These are phyloP conservation scores for Machimus atricapillus DNA, from an alignment of 2,888 invertebrate genomes.

Conservation along the genomic window DNA sequence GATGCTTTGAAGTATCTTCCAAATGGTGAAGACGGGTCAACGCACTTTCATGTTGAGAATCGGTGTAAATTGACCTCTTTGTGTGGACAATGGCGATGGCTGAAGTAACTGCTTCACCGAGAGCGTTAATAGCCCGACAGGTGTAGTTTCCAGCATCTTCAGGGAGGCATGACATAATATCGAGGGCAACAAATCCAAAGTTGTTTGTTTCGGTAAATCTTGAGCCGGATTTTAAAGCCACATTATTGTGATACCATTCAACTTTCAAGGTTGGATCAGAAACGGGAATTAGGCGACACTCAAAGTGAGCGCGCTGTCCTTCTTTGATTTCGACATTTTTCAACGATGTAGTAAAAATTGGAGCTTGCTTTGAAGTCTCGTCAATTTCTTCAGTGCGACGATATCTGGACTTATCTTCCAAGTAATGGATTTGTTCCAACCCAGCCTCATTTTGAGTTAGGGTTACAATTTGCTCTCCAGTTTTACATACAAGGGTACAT, in stretches of 20 bases:
- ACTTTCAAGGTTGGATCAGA: slow-evolving; percentile 93
- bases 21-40: slow-evolving; percentile 80
- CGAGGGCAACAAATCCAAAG: slow-evolving; percentile 96
- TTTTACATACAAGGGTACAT: slow-evolving; percentile 75
- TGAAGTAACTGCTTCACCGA: slow-evolving; percentile 93
- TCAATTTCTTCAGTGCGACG: slow-evolving; percentile 78
- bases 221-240: slow-evolving; percentile 89
- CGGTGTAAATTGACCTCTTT: slow-evolving; percentile 83
- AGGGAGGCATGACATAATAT: slow-evolving; percentile 93
- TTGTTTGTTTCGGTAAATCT: slow-evolving; percentile 95
- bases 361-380: slow-evolving; percentile 87
- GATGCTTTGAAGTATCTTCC: slow-evolving; percentile 80
- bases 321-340: slow-evolving; percentile 93
- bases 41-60: slow-evolving; percentile 88
- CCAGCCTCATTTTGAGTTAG: slow-evolving; percentile 88
- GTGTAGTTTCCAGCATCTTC: slow-evolving; percentile 98
- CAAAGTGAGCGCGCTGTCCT: slow-evolving; percentile 93
- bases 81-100: slow-evolving; percentile 85
- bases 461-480: slow-evolving; percentile 82
- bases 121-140: slow-evolving; percentile 87
- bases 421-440: slow-evolving; percentile 85
- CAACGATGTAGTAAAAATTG: slow-evolving; percentile 90
- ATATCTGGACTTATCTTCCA: slow-evolving; percentile 84
- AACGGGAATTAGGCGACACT: slow-evolving; percentile 91
- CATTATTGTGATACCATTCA: slow-evolving; percentile 94